phyloP scores from a whole-genome alignment of 37 sponge, comb jelly and placozoan species.

The Geodia barretti region DNA sequence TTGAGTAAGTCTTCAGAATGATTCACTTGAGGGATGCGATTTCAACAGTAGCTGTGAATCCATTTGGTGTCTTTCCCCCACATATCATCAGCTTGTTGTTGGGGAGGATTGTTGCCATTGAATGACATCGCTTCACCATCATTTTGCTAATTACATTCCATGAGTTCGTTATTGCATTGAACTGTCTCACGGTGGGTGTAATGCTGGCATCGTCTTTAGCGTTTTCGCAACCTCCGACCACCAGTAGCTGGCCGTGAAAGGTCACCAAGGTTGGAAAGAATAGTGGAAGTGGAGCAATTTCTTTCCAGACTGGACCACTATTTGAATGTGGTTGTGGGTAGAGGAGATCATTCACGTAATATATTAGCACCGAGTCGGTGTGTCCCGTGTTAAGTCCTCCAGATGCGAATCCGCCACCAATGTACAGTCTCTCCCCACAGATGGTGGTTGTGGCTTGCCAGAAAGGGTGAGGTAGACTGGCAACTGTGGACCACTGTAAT shows the following conservation, averaged over 20 bases:
- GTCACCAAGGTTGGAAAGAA: neutral
- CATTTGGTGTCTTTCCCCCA: neutral
- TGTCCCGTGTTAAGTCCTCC: neutral
- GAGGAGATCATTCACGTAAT: neutral
- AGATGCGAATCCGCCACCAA: neutral
- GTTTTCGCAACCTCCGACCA: neutral
- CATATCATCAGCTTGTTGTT: neutral
- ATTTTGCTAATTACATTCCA: constrained; percentile 2
- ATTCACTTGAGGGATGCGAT: too few relatives aligned
- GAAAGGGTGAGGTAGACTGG: constrained; percentile 4
- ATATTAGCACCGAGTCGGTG: neutral
- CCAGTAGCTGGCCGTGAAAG: constrained; percentile 8
- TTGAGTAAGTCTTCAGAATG: too few relatives aligned
- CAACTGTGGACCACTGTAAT: constrained; percentile 11
- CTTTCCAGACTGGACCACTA: neutral
- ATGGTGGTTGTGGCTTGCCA: neutral
- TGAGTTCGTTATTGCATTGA: neutral
- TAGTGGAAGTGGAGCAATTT: neutral
- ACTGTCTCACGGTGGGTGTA: neutral
- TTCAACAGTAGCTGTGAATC: neutral
- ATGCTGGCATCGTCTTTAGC: neutral
- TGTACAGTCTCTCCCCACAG: constrained; percentile 1
- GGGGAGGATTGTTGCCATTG: neutral
- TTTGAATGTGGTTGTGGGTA: neutral
- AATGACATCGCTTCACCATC: neutral